Base-by-base conservation (phyloP, 2,888 invertebrate species). In the Chironomus tentans region DNA sequence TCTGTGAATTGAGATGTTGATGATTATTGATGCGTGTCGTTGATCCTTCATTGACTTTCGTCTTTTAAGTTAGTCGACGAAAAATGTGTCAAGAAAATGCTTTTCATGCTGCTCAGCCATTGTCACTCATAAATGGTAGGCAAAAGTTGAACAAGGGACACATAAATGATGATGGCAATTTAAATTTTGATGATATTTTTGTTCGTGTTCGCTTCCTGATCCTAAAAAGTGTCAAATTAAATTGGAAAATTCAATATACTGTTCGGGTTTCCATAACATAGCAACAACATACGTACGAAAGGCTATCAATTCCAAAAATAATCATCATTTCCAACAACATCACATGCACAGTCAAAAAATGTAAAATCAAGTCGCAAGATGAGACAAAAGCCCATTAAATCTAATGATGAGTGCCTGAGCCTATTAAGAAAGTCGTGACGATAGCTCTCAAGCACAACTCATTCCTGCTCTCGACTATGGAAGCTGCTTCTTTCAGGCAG, bases 1-100 rank as follows among this genome's bases (percentile, higher is more conserved):
- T 65, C 22, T 24, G 65, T 24, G 61, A 74, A 74, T 74, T 74
- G 74, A 74, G 74, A 74, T 74, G 74, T 48, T 56, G 56, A 74
- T 68, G 68, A 74, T 74, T 74, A 74, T 74, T 74, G 74, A 74
- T 74, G 74, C 74, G 74, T 74, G 65, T 47, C 62, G 65, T 62
- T 74, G 74, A 74, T 74, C 74, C 73, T 46, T 46, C 68, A 65
- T 65, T 47, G 68, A 74, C 68, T 74, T 74, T 62, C 62, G n/a
- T 46, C n/a, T 38, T 22, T 56, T 12, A 56, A 15, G n/a, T 56
- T n/a, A 56, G 56, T 56, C 5, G 56, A 56, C n/a, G 18, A 50
- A 13, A 15, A 13, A 50, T 15, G n/a, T 50, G 4, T 50, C 15
- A 15, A 3, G 50, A 15, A 15, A 50, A 15, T 56, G 15, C 18